A percentile compares a stretch with the other conserved stretches of the same genome.
These are phyloP conservation scores for Onychomys arenicola DNA, from an alignment of 2,797 vertebrate genomes.

Conservation along the genomic window DNA sequence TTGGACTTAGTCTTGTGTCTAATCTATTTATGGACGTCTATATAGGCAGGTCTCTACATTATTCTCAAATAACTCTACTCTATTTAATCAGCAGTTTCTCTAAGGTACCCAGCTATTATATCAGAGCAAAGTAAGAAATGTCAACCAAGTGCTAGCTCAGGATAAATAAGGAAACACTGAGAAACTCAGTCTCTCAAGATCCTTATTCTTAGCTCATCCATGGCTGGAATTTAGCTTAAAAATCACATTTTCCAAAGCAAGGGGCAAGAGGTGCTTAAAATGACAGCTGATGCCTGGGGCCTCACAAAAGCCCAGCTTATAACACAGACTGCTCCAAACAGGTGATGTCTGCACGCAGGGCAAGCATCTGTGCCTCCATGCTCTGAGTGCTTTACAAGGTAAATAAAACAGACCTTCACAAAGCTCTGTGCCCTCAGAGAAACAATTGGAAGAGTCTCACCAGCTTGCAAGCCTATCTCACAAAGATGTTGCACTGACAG, in stretches of 20 bases:
- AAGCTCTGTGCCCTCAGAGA: background rate
- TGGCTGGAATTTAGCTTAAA: conserved; percentile 4
- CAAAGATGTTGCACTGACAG: conserved; percentile 45
- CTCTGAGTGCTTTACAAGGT: background rate
- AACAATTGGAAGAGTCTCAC: conserved; percentile 32
- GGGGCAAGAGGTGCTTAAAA: background rate
- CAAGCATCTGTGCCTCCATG: background rate
- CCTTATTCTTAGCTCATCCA: conserved; percentile 8
- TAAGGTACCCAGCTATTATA: background rate
- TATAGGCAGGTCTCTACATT: background rate
- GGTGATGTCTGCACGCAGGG: background rate
- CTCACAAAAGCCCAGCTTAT: background rate
- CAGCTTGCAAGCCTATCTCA: background rate
- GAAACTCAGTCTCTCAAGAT: conserved; percentile 25
- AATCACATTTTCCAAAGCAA: conserved; percentile 15
- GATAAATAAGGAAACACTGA: conserved; percentile 56
- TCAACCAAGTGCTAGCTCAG: conserved; percentile 14
- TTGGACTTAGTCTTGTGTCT: background rate
- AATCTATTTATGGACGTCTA: background rate
- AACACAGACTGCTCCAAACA: background rate
- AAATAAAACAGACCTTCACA: conserved; percentile 20
- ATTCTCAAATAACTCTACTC: conserved; percentile 45
- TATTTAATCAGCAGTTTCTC: conserved; percentile 5
- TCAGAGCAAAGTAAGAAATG: conserved; percentile 34
- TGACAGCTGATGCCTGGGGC: background rate